Percentiles rank a stretch among this genome's conserved stretches.
phyloP scores from a whole-genome alignment of 92 coral and sea anemone species.

The Zoanthus sociatus region DNA sequence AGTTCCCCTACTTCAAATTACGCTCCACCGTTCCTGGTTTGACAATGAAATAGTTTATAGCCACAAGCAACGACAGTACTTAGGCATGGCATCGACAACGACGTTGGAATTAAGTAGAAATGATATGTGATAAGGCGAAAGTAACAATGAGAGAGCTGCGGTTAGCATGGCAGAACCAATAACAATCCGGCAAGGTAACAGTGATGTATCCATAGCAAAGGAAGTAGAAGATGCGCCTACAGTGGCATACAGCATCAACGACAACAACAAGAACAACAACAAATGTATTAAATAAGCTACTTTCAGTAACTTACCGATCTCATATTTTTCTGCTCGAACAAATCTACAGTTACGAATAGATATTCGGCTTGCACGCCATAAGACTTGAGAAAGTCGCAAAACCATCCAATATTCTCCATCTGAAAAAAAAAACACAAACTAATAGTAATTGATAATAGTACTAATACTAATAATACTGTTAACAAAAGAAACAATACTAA shows the following conservation, averaged over 20 bases:
- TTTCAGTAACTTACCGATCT: conserved; percentile 40
- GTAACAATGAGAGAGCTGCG: neutral
- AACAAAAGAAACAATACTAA: no score
- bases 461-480: no score
- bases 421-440: neutral
- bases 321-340: conserved; percentile 64
- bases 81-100: neutral
- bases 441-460: no score
- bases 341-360: conserved; percentile 62
- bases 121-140: neutral
- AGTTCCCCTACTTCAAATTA: no score
- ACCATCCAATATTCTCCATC: conserved; percentile 49
- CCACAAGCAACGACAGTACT: neutral
- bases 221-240: neutral
- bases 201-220: no score
- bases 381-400: conserved; percentile 28
- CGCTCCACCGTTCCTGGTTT: no score
- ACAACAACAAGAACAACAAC: neutral
- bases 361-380: conserved; percentile 63
- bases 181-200: neutral
- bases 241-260: neutral
- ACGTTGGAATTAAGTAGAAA: neutral
- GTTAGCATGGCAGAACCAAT: neutral
- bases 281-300: neutral
- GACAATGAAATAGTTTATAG: neutral